phyloP scores from a whole-genome alignment of 1,140 invertebrate species.

The Micrasema longulum region DNA sequence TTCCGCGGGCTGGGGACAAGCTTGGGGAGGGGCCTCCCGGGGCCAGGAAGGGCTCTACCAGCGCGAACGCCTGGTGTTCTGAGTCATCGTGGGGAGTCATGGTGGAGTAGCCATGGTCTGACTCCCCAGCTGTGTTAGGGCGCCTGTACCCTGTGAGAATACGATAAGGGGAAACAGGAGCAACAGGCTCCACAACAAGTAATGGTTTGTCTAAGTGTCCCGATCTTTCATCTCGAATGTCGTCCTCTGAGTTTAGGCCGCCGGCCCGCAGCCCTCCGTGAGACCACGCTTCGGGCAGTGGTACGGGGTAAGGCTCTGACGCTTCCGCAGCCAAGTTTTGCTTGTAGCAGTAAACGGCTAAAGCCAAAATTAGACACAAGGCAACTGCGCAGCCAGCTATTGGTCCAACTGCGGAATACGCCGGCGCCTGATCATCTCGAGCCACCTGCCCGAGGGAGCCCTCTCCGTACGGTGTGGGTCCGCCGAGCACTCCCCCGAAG shows the following conservation, averaged over 20 bases:
- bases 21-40: conserved; percentile 72
- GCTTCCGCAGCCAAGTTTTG: conserved; percentile 71
- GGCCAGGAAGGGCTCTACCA: conserved; percentile 70
- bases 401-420: conserved; percentile 73
- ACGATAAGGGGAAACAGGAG: conserved; percentile 88
- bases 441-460: conserved; percentile 70
- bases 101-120: conserved; percentile 94
- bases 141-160: conserved; percentile 85
- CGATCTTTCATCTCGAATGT: conserved; percentile 61
- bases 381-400: conserved; percentile 73
- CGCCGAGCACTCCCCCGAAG: conserved; percentile 87
- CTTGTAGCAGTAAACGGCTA: conserved; percentile 75
- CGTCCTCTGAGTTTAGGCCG: conserved; percentile 60
- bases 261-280: conserved; percentile 65
- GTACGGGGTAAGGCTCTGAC: conserved; percentile 65
- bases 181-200: conserved; percentile 68
- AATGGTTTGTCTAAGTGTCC: conserved; percentile 73
- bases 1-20: conserved; percentile 32
- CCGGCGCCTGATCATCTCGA: conserved; percentile 66
- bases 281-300: conserved; percentile 64
- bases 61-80: conserved; percentile 81
- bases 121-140: conserved; percentile 84
- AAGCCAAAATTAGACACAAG: conserved; percentile 71
- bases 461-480: conserved; percentile 84
- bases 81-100: conserved; percentile 93